Base-by-base conservation (phyloP, 2,113 vertebrate genomes). In the Platanista minor region DNA sequence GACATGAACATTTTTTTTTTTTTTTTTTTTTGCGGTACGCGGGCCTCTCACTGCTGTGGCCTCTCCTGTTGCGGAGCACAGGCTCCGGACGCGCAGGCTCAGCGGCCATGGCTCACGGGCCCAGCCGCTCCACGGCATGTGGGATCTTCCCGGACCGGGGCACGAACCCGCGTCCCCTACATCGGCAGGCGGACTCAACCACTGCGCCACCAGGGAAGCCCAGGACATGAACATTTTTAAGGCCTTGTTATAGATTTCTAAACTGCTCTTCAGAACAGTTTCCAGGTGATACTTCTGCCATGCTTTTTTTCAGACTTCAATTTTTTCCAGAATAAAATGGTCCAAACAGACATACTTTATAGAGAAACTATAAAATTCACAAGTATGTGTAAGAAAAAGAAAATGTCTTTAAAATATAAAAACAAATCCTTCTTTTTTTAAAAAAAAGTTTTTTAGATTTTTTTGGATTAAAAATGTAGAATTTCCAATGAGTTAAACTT, bases 341-440 rank as follows among this genome's bases (percentile, higher is more conserved):
- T 69, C 31, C 72, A 90, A 41, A n/a, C 33, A 95, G 46, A 77
- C 41, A 14, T 62, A 18, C 86, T 52, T 78, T 83, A 72, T 66
- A 82, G 43, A 43, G 27, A 87, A 93, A 82, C 64, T 94, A 23
- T 9, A 83, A 83, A 93, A 64, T 90, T 83, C 20, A 43, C 21
- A 87, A 54, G 20, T 87, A 83, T 3, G 43, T 29, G 23, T 85
- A 90, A 82, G 74, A 57, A 95, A 89, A 61, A 6, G 20, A 92
- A 97, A 59, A 21, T 7, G 31, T 72, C 33, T 95, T 93, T 46
- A 88, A 90, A 80, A 25, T 46, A 77, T 61, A 91, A 80, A 94
- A 66, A 15, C 18, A 80, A 91, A 91, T 62, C 2, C 21, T 27
- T 82, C 39, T 43, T 62, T 83, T 78, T 23, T 72, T 69, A 29